phyloP scores from a whole-genome alignment of 2,888 invertebrate genomes.

The Lasioglossum marginatum region DNA sequence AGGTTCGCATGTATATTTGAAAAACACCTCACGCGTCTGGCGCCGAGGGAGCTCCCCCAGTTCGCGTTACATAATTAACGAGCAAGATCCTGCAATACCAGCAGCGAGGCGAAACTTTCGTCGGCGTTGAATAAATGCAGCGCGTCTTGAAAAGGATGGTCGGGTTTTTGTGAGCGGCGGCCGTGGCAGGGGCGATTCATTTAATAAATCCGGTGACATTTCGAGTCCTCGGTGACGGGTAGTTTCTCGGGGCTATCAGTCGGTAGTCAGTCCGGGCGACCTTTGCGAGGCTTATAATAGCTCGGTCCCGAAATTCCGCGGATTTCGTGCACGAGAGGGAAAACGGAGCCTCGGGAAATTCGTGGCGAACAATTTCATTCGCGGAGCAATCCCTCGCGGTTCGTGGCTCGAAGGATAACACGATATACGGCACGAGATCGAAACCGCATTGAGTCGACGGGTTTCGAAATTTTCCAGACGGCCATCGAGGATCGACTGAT shows the following conservation, averaged over 20 bases:
- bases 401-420: background rate
- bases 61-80: background rate
- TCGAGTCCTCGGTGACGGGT: background rate
- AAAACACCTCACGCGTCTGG: background rate
- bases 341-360: background rate
- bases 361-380: background rate
- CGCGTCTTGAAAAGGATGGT: background rate
- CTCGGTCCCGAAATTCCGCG: constrained; percentile 1
- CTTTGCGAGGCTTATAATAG: background rate
- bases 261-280: background rate
- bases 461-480: constrained; percentile 44
- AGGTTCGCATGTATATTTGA: background rate
- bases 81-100: background rate
- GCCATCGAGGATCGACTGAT: constrained; percentile 29
- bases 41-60: background rate
- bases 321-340: background rate
- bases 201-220: constrained; percentile 29
- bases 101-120: background rate
- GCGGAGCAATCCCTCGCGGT: constrained; percentile 6
- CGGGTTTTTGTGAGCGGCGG: constrained; percentile 12
- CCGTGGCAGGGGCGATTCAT: constrained; percentile 18
- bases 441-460: background rate
- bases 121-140: background rate
- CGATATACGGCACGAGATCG: background rate
- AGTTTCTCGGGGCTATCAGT: background rate